These are phyloP conservation scores for Heliconius aoede DNA, from an alignment of 2,888 invertebrate species.

Conservation along the genomic window DNA sequence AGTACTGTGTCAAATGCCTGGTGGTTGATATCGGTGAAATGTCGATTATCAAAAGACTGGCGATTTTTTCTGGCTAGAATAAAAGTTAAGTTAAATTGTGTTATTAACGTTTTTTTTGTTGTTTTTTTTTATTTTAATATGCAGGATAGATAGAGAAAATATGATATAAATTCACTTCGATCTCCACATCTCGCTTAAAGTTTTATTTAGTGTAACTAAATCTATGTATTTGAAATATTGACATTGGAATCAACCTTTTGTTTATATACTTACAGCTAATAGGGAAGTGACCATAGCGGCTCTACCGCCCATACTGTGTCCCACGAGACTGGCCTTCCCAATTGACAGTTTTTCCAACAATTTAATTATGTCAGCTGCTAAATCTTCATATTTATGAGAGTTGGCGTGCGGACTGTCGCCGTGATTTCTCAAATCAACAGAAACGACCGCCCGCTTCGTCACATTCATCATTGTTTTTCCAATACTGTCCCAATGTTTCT, in stretches of 20 bases:
- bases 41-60: constrained; percentile 86
- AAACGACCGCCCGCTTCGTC: constrained; percentile 89
- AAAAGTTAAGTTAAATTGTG: not conserved
- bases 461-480: constrained; percentile 87
- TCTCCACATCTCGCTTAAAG: not conserved
- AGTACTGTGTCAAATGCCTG: constrained; percentile 75
- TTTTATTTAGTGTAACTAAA: not conserved
- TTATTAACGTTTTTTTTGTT: not conserved
- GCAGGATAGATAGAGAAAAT: not conserved
- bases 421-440: constrained; percentile 97
- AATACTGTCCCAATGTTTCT: constrained; percentile 93
- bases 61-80: constrained; percentile 81
- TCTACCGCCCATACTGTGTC: constrained; percentile 97
- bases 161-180: not conserved
- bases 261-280: constrained; percentile 77
- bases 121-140: not conserved
- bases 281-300: constrained; percentile 92
- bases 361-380: constrained; percentile 88
- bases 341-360: constrained; percentile 85
- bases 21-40: constrained; percentile 85
- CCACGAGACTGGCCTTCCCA: constrained; percentile 86
- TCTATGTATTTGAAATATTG: not conserved
- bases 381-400: constrained; percentile 88
- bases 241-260: not conserved
- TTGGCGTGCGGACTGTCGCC: constrained; percentile 93